phyloP scores from a whole-genome alignment of 1,140 invertebrate species.

The Matsumurasca onukii region DNA sequence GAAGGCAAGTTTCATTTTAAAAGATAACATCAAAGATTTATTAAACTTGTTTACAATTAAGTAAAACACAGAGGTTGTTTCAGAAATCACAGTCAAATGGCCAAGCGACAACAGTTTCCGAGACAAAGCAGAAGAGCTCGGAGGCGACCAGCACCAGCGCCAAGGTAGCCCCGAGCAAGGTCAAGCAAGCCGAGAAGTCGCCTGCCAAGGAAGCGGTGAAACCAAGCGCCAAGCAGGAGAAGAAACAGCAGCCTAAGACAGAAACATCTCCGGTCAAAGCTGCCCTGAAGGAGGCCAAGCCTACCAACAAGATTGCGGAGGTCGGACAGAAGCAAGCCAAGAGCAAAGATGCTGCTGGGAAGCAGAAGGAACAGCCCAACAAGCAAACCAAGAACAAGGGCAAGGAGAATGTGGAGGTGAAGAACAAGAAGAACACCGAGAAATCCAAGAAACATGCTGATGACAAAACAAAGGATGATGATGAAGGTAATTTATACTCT shows the following conservation, averaged over 20 bases:
- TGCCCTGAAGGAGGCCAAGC: constrained; percentile 44
- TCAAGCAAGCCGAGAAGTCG: constrained; percentile 52
- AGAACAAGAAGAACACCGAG: constrained; percentile 54
- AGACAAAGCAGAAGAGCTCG: constrained; percentile 31
- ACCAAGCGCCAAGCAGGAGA: constrained; percentile 47
- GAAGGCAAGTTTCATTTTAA: too few species aligned
- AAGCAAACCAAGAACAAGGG: constrained; percentile 53
- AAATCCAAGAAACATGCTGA: constrained; percentile 54
- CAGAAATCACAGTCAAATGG: constrained; percentile 56
- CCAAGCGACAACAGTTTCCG: constrained; percentile 45
- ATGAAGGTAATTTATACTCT: constrained; percentile 55
- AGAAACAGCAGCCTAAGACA: constrained; percentile 41
- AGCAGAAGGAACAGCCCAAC: constrained; percentile 45
- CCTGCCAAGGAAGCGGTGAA: constrained; percentile 51
- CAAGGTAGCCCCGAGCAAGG: constrained; percentile 49
- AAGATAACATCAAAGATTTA: too few species aligned
- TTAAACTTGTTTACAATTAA: too few species aligned
- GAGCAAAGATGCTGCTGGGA: constrained; percentile 52
- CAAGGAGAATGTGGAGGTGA: constrained; percentile 47
- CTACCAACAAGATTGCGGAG: constrained; percentile 46
- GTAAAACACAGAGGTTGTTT: constrained; percentile 18
- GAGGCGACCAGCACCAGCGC: constrained; percentile 36
- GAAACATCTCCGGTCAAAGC: constrained; percentile 34
- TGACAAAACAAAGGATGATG: constrained; percentile 70
- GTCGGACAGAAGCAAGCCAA: constrained; percentile 49